Evolutionary conservation across 2,888 invertebrate genomes (phyloP), one percentile per base, ranked within the genome.

Genomic region (Ceriagrion tenellum): DNA sequence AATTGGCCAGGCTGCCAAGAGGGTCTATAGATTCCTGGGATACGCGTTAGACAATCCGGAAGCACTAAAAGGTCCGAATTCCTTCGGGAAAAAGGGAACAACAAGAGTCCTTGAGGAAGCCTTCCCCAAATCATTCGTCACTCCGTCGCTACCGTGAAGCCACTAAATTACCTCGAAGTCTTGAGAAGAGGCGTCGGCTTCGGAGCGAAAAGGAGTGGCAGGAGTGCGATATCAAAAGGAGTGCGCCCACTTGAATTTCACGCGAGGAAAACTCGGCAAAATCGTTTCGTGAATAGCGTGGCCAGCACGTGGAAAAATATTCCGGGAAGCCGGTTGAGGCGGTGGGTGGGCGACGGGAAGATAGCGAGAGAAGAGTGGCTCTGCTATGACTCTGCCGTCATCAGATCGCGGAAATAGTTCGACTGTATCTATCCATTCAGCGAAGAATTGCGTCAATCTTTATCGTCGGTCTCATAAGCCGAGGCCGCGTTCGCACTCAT

Each of bases 121-220:
- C 35, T 81, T 81, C 81, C 35, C 30, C 81, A 81, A 81, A 81
- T 81, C 81, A 81, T 81, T 81, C 81, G 81, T 81, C 81, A 81
- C 81, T 81, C 18, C 16, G 30, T 35, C 81, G 81, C 35, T 13
- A 35, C 69, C 81, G 35, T 81, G 81, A 81, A 35, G 81, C 35
- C 35, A 81, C 35, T 81, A 6, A 81, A 35, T 81, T 81, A 81
- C 35, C 81, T 81, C 12, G 81, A 81, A 81, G 81, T 35, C 26
- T 0, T 1, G 59, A 16, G 59, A 16, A 16, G 12, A 12, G 16
- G 59, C 59, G 18, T 16, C 30, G 81, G 35, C 81, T 16, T 35
- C 30, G 35, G 81, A 81, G 35, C 16, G 35, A 35, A 12, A 69
- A 10, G 47, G 59, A 59, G 59, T 13, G n/a, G 69, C n/a, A 81